phyloP scores from a whole-genome alignment of 2,888 invertebrate genomes.

The Plagodis pulveraria region DNA sequence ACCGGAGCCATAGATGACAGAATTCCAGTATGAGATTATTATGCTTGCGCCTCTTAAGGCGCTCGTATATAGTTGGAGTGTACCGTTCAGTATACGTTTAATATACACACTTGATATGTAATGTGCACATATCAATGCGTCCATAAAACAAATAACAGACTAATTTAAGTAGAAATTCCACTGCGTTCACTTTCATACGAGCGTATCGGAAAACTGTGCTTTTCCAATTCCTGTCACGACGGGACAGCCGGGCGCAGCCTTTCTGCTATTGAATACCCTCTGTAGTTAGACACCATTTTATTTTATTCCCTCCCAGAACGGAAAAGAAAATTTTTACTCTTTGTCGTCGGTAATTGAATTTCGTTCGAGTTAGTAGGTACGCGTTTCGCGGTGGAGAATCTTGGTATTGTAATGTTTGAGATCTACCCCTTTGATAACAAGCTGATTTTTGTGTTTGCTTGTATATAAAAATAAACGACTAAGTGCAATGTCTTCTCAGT shows the following conservation, averaged over 20 bases:
- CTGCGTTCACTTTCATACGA: slow-evolving; percentile 45
- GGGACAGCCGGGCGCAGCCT: slow-evolving; percentile 46
- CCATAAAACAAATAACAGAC: slow-evolving; percentile 5
- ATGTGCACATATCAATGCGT: not conserved
- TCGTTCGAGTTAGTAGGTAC: slow-evolving; percentile 52
- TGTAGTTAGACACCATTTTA: slow-evolving; percentile 61
- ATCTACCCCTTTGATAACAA: too few relatives aligned
- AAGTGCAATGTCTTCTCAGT: too few relatives aligned
- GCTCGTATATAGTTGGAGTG: too few relatives aligned
- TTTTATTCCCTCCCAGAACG: slow-evolving; percentile 53
- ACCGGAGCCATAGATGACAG: too few relatives aligned
- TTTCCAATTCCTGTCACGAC: slow-evolving; percentile 52
- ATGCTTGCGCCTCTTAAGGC: too few relatives aligned
- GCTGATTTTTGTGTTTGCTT: too few relatives aligned
- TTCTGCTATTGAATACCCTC: slow-evolving; percentile 51
- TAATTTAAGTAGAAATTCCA: slow-evolving; percentile 34
- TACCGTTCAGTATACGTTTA: not conserved
- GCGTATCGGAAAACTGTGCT: slow-evolving; percentile 46
- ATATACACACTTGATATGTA: not conserved
- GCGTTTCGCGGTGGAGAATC: slow-evolving; percentile 40
- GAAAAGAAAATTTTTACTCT: slow-evolving; percentile 64
- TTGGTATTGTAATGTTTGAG: slow-evolving; percentile 14
- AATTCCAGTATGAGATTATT: too few relatives aligned
- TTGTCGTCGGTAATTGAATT: slow-evolving; percentile 68
- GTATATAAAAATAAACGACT: too few relatives aligned